Evolutionary conservation across 2,113 vertebrate genomes (phyloP), one percentile per base, ranked within the genome.

Genomic region (Hypanus sabinus): DNA sequence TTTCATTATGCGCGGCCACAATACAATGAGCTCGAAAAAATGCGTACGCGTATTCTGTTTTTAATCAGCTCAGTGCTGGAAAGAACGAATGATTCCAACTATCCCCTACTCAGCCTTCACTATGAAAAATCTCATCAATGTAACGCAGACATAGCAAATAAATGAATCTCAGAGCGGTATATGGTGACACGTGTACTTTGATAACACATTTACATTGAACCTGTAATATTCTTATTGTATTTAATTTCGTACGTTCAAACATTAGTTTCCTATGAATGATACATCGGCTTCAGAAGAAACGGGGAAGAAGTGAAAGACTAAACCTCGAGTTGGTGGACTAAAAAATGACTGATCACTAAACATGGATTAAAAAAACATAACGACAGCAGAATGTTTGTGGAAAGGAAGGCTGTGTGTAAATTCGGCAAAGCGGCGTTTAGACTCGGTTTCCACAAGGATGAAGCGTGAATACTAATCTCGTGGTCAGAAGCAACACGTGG

Each of bases 401-500:
- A 27, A 46, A 33, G 33, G 60, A 92, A 70, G 65, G 60, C 36
- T 92, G 88, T 92, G 68, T 92, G 88, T 38, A 24, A 62, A 92
- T 71, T 24, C 65, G 33, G 20, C 36, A 71, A 62, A 92, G 18
- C 18, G 68, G 87, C 33, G 16, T 5, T 33, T 68, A 22, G 87
- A 55, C 87, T 68, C 33, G 65, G 62, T 91, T 68, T 60, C 33
- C 12, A 68, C 68, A 91, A 60, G 36, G 62, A 91, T 62, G 62
- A 30, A 5, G 46, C 5, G 12, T 36, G 87, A 65, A 90, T 68
- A 36, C 55, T 91, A 91, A 91, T 91, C 6, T 38, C 30, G 68
- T 71, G 62, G 60, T n/a, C 60, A 30, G 68, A 92, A 71, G 62
- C 65, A 92, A 71, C 88, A 92, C 88, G 88, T 92, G 88, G 88